Evolutionary conservation across 2,888 invertebrate genomes (phyloP).

Genomic region (Rugalucina vietnamica): DNA sequence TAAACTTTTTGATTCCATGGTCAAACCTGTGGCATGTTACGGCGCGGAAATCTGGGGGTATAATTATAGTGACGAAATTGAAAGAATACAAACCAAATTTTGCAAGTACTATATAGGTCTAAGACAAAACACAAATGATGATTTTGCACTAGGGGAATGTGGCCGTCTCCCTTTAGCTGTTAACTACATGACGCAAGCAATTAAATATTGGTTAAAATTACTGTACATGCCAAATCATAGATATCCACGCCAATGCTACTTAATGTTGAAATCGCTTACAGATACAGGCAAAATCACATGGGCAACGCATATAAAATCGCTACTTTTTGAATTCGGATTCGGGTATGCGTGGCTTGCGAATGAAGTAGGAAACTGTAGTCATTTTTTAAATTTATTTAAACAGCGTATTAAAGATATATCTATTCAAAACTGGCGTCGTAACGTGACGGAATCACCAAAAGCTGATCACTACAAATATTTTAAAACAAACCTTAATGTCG

Average conservation of each 20-base stretch:
- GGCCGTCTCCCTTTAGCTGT: slow-evolving; percentile 9
- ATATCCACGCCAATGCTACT: slow-evolving; percentile 32
- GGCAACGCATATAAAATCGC: neutral
- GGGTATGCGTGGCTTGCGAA: slow-evolving; percentile 32
- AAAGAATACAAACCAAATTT: neutral
- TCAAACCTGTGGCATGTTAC: neutral
- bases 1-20: slow-evolving; percentile 13
- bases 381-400: slow-evolving; percentile 16
- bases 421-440: neutral
- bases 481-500: slow-evolving; percentile 17
- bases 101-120: neutral
- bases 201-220: slow-evolving; percentile 33
- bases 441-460: slow-evolving; percentile 16
- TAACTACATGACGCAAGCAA: slow-evolving; percentile 7
- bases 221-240: slow-evolving; percentile 11
- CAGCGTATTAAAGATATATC: slow-evolving; percentile 28
- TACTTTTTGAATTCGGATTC: slow-evolving; percentile 23
- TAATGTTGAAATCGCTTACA: slow-evolving; percentile 21
- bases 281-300: slow-evolving; percentile 12
- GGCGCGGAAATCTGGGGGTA: neutral
- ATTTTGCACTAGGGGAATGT: slow-evolving; percentile 11
- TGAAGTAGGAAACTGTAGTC: slow-evolving; percentile 13
- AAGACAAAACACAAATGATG: neutral
- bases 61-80: neutral
- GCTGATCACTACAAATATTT: slow-evolving; percentile 10